Evolutionary conservation across 2,888 invertebrate genomes (phyloP).

Genomic region (Drosophila anomalata): DNA sequence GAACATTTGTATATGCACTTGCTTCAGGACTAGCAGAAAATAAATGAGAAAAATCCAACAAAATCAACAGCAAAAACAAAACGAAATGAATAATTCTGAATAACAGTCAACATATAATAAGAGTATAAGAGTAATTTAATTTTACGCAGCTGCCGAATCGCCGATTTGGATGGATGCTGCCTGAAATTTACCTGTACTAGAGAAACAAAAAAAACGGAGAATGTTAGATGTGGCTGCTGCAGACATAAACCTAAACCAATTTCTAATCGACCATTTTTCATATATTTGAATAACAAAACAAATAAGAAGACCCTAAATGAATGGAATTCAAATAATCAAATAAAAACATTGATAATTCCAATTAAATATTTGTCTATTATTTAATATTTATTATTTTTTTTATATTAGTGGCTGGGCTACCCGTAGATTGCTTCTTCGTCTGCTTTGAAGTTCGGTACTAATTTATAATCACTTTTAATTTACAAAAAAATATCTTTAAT

Average conservation of each 20-base stretch:
- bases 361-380: slow-evolving; percentile 5
- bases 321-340: slow-evolving; percentile 74
- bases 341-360: slow-evolving; percentile 67
- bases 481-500: too few species aligned
- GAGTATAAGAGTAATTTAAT: slow-evolving; percentile 48
- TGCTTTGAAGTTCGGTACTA: too few species aligned
- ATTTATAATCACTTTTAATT: too few species aligned
- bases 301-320: slow-evolving; percentile 60
- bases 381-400: neutral
- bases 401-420: neutral
- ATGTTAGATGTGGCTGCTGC: slow-evolving; percentile 8
- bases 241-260: slow-evolving; percentile 49
- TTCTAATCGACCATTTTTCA: slow-evolving; percentile 76
- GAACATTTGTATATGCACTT: slow-evolving; percentile 57
- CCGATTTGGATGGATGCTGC: neutral
- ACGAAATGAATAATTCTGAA: slow-evolving; percentile 3
- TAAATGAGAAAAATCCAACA: slow-evolving; percentile 18
- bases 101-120: slow-evolving; percentile 27
- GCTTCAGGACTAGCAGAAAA: slow-evolving; percentile 49
- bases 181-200: slow-evolving; percentile 4
- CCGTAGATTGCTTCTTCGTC: too few species aligned
- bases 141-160: slow-evolving; percentile 34
- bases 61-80: slow-evolving; percentile 15
- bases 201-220: slow-evolving; percentile 4
- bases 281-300: slow-evolving; percentile 70